A percentile compares a stretch with the other conserved stretches of the same genome.
These are phyloP conservation scores for Salvelinus alpinus DNA, from an alignment of 2,113 vertebrate species.

Conservation along the genomic window DNA sequence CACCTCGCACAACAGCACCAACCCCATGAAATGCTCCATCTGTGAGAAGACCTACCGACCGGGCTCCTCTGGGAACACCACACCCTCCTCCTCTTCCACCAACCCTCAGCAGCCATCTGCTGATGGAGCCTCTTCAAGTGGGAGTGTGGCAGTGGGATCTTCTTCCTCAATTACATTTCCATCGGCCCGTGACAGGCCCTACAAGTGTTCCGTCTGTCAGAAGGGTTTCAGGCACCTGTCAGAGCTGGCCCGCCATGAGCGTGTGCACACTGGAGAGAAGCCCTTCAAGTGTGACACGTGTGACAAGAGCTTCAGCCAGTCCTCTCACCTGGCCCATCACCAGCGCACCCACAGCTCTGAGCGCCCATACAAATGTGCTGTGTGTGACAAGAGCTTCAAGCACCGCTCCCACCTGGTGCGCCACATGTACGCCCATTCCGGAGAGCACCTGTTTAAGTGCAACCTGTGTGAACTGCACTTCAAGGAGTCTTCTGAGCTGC, in stretches of 20 bases:
- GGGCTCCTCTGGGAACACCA: conserved; percentile 64
- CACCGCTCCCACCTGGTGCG: conserved; percentile 97
- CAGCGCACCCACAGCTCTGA: conserved; percentile 96
- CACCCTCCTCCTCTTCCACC: conserved; percentile 53
- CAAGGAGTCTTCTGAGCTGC: conserved; percentile 92
- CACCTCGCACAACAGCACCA: conserved; percentile 84
- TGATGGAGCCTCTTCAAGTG: conserved; percentile 65
- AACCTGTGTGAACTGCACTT: conserved; percentile 94
- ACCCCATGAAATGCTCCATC: conserved; percentile 94
- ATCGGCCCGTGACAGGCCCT: conserved; percentile 84
- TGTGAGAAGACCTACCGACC: conserved; percentile 96
- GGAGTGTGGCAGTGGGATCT: conserved; percentile 49
- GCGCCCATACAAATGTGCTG: conserved; percentile 93
- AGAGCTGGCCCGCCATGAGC: conserved; percentile 90
- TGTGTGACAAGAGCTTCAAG: conserved; percentile 98
- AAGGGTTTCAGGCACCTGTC: conserved; percentile 97
- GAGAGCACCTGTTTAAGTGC: conserved; percentile 95
- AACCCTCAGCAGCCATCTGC: conserved; percentile 65
- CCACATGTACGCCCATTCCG: conserved; percentile 96
- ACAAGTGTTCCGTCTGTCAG: conserved; percentile 93
- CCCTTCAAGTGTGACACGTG: conserved; percentile 96
- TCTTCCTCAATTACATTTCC: conserved; percentile 70
- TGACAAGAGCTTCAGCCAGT: conserved; percentile 98
- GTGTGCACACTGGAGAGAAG: conserved; percentile 95
- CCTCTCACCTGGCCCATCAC: conserved; percentile 94